Evolutionary conservation across 2,888 invertebrate species (phyloP).

Genomic region (Drepanosiphum platanoidis): DNA sequence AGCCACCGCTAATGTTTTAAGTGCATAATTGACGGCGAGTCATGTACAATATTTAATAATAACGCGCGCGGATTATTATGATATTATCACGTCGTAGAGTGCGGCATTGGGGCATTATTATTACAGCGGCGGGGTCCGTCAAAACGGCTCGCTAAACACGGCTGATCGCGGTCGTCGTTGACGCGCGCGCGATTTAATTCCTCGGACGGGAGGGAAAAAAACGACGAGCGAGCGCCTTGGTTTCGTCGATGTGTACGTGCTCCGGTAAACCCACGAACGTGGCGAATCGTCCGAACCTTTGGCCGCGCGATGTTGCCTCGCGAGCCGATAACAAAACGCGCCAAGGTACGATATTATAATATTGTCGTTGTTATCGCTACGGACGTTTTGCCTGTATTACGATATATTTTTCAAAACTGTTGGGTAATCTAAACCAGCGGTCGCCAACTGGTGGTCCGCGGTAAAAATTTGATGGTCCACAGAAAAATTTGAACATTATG

Average conservation of each 20-base stretch:
- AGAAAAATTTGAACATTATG: no score
- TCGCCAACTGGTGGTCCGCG: no score
- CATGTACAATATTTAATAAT: background rate
- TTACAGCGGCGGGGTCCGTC: no score
- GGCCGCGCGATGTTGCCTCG: background rate
- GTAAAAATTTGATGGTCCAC: no score
- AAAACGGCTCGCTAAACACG: background rate
- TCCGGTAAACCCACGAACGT: background rate
- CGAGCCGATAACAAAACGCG: background rate
- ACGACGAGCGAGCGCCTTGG: no score
- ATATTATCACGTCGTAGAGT: no score
- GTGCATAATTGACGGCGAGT: constrained; percentile 30
- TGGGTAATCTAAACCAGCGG: no score
- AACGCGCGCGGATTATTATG: no score
- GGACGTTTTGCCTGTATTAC: background rate
- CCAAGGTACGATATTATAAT: no score
- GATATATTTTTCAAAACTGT: no score
- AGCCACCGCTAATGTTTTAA: background rate
- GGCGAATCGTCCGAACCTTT: background rate
- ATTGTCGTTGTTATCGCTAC: background rate
- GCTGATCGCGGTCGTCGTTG: background rate
- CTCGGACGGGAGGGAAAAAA: background rate
- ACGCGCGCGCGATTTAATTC: background rate
- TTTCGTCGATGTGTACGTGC: background rate
- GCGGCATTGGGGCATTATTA: no score